Conservation (phyloP, 2,113 vertebrate genomes). For the Clarias gariepinus region DNA sequence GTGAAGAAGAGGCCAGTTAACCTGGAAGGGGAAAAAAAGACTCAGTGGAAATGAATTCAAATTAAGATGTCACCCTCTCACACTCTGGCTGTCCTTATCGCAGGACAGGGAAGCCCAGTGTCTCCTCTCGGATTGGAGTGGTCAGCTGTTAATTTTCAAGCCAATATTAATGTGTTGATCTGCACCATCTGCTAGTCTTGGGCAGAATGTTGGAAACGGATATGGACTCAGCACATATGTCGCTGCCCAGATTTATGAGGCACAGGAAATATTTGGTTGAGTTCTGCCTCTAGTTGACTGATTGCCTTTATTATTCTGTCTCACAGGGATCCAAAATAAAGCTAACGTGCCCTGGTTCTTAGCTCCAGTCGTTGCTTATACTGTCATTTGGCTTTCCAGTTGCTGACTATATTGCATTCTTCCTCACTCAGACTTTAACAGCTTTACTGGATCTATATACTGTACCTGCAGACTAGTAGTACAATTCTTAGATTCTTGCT, state of each 20-base stretch:
- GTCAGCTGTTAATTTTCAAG: constrained; percentile 49
- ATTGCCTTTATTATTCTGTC: constrained; percentile 26
- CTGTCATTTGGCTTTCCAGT: constrained; percentile 11
- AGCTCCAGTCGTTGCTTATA: not conserved
- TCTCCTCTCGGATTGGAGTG: constrained; percentile 22
- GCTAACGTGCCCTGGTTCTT: constrained; percentile 24
- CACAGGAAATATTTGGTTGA: constrained; percentile 43
- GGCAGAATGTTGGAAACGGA: constrained; percentile 19
- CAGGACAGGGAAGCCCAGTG: constrained; percentile 28
- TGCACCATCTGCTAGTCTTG: constrained; percentile 44
- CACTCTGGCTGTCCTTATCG: not conserved
- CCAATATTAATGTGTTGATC: constrained; percentile 45
- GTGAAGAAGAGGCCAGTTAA: constrained; percentile 25
- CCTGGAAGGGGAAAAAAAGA: not conserved
- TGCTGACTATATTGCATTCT: not conserved
- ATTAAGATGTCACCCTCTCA: not conserved
- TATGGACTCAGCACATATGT: constrained; percentile 28
- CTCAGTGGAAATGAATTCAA: constrained; percentile 19
- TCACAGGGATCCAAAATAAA: constrained; percentile 26
- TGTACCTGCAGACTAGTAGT: not conserved
- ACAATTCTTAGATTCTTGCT: not conserved
- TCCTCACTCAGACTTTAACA: not conserved
- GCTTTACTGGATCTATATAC: not conserved
- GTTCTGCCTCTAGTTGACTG: constrained; percentile 35
- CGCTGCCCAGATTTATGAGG: constrained; percentile 36